Evolutionary conservation across 2,113 vertebrate genomes (phyloP), one percentile per base, ranked within the genome.

Genomic region (Hymenochirus boettgeri): DNA sequence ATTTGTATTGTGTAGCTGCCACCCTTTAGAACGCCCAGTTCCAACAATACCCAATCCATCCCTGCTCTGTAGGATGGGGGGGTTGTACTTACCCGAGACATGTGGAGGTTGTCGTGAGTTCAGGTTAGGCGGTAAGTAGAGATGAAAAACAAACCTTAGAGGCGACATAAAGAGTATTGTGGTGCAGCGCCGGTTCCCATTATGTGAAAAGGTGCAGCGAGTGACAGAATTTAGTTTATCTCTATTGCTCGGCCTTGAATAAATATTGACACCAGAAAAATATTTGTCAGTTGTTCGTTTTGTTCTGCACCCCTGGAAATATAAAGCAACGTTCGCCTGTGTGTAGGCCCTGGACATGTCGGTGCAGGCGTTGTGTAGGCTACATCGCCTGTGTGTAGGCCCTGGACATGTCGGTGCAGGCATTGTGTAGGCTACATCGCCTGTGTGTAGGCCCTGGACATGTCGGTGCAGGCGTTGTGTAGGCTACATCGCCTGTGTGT

Each of bases 181-280:
- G 19, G 69, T 29, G 63, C 50, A 76, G 72, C 74, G 70, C 65
- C 74, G 64, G 65, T 71, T 50, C 18, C 51, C 58, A 55, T 74
- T 75, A 62, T 9, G 12, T 58, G 50, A 47, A 6, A 62, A 57
- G 63, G 62, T 71, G 65, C 59, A 8, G 62, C 70, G 73, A n/a
- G n/a, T 52, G 77, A 66, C 72, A 48, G 56, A 75, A 55, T 56
- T 69, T 71, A 26, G 65, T 46, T 66, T 76, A 66, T 5, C 24
- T 12, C 62, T 64, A 75, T 71, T 82, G 77, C 72, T 75, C 65
- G 71, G 70, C 57, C 75, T 75, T 74, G 60, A 71, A 76, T 81
- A 81, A 83, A 81, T 81, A 83, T 69, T 86, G 82, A 83, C 80
- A 75, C 55, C 77, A 45, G 46, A 61, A n/a, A n/a, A 70, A 64